Base-by-base conservation (phyloP, 2,888 invertebrate species). In the Thereva nobilitata region DNA sequence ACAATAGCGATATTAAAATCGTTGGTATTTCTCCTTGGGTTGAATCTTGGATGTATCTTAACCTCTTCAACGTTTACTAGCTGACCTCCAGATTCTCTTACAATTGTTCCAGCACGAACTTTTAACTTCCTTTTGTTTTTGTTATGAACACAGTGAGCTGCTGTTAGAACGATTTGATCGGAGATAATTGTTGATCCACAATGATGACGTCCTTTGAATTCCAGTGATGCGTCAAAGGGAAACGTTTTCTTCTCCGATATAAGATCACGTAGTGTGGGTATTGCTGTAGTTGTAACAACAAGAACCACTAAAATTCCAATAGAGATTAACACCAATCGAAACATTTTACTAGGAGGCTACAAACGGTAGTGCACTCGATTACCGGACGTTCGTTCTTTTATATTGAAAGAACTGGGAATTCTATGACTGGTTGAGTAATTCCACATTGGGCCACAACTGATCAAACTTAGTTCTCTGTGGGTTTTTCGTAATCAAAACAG, bases 111-210 rank as follows among this genome's bases (percentile, higher is more conserved):
- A 10, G 12, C 34, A 1, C 55, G 55, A 7, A 55, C 5, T 7
- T 40, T 41, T 12, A 55, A 0, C 0, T 55, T 41, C n/a, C 10
- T 38, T 3, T 38, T 7, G 7, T 9, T 41, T 55, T 41, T 41
- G 38, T 55, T 55, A 3, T 55, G 55, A 6, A 55, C 41, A 8
- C 55, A 55, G 10, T 41, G 55, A 12, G 55, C 55, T 10, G 55
- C 40, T 12, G 55, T 55, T 55, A 55, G 34, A 0, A 55, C 40
- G 3, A 23, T 41, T 1, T n/a, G 6, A 41, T 41, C 40, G 9
- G 10, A 10, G n/a, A 55, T 55, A 7, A 55, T 55, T 12, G 12
- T 12, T 7, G 55, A 37, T 3, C 55, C 55, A 7, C 55, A 55
- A 42, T 41, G 7, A 7, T 55, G 55, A 1, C 23, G 38, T 9